Evolutionary conservation across 2,888 invertebrate genomes (phyloP).

Genomic region (Callyntrura sp.): DNA sequence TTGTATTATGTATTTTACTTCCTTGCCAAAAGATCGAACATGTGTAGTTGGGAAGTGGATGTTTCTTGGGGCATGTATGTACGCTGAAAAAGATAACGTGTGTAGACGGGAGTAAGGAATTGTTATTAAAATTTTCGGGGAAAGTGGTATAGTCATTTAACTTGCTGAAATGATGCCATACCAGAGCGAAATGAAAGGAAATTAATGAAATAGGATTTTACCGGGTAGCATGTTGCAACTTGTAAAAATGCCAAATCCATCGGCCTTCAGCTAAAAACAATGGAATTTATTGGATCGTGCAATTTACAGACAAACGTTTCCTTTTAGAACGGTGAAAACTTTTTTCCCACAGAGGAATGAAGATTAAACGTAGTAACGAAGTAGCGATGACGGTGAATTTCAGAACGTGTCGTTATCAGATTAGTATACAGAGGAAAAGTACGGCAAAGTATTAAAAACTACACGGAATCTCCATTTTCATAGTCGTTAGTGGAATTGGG

Average conservation of each 20-base stretch:
- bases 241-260: conserved; percentile 25
- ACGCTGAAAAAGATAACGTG: no score
- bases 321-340: not conserved
- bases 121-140: conserved; percentile 2
- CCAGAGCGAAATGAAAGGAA: not conserved
- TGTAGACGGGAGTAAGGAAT: not conserved
- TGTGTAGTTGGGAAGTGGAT: no score
- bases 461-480: no score
- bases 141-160: conserved; percentile 4
- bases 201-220: conserved; percentile 20
- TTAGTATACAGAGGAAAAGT: no score
- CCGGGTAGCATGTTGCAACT: conserved; percentile 15
- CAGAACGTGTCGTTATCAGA: no score
- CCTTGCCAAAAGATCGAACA: no score
- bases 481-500: no score
- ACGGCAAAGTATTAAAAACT: no score
- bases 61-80: not conserved
- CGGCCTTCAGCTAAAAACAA: not conserved
- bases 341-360: not conserved
- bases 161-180: conserved; percentile 13
- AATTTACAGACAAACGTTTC: not conserved
- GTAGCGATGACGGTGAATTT: no score
- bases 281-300: conserved; percentile 9
- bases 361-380: no score
- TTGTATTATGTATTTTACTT: no score